Evolutionary conservation across 2,888 invertebrate genomes (phyloP).

Genomic region (Celastrina argiolus): DNA sequence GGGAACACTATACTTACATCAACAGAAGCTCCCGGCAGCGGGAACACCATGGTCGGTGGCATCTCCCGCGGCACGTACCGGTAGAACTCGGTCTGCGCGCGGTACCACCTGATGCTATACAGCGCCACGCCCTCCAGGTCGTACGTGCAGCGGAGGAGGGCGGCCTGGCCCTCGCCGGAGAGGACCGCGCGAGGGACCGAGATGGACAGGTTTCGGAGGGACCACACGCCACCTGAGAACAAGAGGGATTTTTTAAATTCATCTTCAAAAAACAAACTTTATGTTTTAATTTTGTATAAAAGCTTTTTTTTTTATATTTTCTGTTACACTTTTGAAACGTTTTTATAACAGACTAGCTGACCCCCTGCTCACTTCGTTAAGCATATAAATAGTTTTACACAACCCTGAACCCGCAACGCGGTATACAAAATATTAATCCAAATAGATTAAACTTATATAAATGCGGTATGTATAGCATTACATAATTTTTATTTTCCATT

Average conservation of each 20-base stretch:
- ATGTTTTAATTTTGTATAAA: too few species aligned
- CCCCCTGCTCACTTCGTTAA: too few species aligned
- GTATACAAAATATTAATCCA: too few species aligned
- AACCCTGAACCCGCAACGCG: too few species aligned
- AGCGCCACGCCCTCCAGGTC: conserved; percentile 81
- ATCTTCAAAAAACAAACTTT: background rate
- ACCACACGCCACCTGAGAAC: conserved; percentile 64
- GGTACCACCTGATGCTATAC: conserved; percentile 87
- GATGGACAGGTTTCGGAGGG: conserved; percentile 65
- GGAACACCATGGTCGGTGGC: conserved; percentile 83
- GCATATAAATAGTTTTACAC: too few species aligned
- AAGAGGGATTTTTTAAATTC: background rate
- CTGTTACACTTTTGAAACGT: too few species aligned
- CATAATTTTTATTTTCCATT: too few species aligned
- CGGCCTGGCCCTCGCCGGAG: conserved; percentile 71
- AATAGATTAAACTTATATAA: too few species aligned
- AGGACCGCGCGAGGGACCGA: conserved; percentile 76
- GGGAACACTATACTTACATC: conserved; percentile 84
- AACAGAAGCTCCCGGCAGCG: conserved; percentile 81
- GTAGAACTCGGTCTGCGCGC: conserved; percentile 85
- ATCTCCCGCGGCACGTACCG: conserved; percentile 84
- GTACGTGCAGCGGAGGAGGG: conserved; percentile 76
- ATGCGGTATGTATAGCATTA: too few species aligned
- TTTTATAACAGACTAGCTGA: too few species aligned
- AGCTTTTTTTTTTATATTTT: too few species aligned